These are phyloP conservation scores for Silurus asotus DNA, from an alignment of 2,113 vertebrate genomes.

Conservation along the genomic window DNA sequence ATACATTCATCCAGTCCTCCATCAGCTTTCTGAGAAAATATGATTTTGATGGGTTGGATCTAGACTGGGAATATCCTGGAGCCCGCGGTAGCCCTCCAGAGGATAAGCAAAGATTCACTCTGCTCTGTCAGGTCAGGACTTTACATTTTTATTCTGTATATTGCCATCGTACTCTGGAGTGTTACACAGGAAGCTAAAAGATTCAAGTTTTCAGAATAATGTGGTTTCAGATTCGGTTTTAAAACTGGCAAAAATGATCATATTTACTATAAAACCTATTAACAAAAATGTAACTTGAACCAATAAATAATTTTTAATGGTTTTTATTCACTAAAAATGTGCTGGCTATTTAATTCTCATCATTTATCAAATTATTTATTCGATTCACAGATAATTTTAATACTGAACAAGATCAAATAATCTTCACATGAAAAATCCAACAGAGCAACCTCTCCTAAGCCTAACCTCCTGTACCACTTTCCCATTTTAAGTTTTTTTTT, in stretches of 20 bases:
- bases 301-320: neutral
- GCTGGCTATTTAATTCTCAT: neutral
- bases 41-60: constrained; percentile 78
- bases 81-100: constrained; percentile 72
- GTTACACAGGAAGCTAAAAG: neutral
- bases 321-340: neutral
- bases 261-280: neutral
- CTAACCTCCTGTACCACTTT: no score
- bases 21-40: constrained; percentile 68
- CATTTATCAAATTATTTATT: neutral
- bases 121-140: constrained; percentile 71
- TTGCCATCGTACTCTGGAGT: neutral
- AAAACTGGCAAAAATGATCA: neutral
- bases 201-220: neutral
- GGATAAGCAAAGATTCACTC: constrained; percentile 75
- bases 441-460: no score
- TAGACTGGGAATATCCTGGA: constrained; percentile 78
- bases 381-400: neutral
- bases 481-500: no score
- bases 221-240: neutral
- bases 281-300: neutral
- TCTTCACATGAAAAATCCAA: neutral
- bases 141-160: neutral
- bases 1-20: constrained; percentile 75
- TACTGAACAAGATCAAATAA: neutral